Conservation (phyloP, 2,888 invertebrate species). For the Carabus problematicus region DNA sequence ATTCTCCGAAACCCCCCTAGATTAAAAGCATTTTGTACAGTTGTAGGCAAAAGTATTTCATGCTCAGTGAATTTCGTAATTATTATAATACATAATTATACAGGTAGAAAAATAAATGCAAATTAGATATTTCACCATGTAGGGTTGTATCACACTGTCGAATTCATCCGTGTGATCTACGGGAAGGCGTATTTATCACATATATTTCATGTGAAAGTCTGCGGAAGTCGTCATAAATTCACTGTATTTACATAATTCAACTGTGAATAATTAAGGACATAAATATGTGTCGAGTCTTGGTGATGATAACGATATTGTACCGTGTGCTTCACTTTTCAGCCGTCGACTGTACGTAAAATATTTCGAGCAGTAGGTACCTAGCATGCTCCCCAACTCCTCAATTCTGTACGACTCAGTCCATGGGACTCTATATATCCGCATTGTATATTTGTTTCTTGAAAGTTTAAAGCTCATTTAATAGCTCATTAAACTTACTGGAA, state of each 20-base stretch:
- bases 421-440: constrained; percentile 46
- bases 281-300: constrained; percentile 27
- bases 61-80: constrained; percentile 29
- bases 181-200: constrained; percentile 10
- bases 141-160: too few species aligned
- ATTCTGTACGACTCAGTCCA: background rate
- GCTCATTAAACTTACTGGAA: constrained; percentile 48
- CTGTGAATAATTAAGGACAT: constrained; percentile 38
- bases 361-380: constrained; percentile 12
- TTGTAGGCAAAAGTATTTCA: constrained; percentile 4
- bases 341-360: constrained; percentile 15
- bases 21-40: constrained; percentile 31
- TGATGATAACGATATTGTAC: constrained; percentile 15
- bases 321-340: constrained; percentile 1
- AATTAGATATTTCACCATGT: too few species aligned
- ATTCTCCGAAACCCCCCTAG: constrained; percentile 20
- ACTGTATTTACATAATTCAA: constrained; percentile 34
- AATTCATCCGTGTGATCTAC: too few species aligned
- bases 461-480: constrained; percentile 50
- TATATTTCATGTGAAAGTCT: constrained; percentile 32
- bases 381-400: background rate
- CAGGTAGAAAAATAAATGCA: too few species aligned
- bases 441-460: constrained; percentile 48
- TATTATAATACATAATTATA: too few species aligned
- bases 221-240: constrained; percentile 34